Evolutionary conservation across 2,113 vertebrate genomes (phyloP).

Genomic region (Neodon shergylaensis): DNA sequence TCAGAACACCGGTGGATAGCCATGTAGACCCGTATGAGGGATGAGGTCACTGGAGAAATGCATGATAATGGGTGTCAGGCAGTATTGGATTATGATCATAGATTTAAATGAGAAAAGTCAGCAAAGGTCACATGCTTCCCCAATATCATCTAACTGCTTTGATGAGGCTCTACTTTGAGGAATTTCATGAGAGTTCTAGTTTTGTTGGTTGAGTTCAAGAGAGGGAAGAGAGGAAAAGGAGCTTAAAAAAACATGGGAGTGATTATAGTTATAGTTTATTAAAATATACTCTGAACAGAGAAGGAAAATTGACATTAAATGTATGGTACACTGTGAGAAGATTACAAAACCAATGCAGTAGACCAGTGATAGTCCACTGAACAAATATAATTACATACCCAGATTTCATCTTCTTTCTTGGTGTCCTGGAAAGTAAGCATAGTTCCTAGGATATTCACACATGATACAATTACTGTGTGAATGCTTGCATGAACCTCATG

Average conservation of each 20-base stretch:
- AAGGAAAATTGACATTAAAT: not conserved
- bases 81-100: not conserved
- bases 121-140: accelerated
- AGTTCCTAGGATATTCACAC: not conserved
- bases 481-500: not conserved
- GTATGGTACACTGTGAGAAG: not conserved
- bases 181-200: not conserved
- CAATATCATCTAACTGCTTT: not conserved
- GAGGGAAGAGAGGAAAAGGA: not conserved
- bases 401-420: not conserved
- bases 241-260: not conserved
- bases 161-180: not conserved
- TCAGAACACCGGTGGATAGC: not conserved
- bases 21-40: not conserved
- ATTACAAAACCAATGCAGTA: accelerated
- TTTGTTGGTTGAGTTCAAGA: not conserved
- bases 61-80: not conserved
- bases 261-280: not conserved
- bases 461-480: not conserved
- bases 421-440: not conserved
- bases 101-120: not conserved
- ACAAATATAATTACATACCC: too few species aligned
- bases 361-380: not conserved
- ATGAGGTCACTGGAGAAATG: not conserved
- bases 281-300: not conserved